These are phyloP conservation scores for Lucilia sericata DNA, from an alignment of 1,140 invertebrate species.

Conservation along the genomic window DNA sequence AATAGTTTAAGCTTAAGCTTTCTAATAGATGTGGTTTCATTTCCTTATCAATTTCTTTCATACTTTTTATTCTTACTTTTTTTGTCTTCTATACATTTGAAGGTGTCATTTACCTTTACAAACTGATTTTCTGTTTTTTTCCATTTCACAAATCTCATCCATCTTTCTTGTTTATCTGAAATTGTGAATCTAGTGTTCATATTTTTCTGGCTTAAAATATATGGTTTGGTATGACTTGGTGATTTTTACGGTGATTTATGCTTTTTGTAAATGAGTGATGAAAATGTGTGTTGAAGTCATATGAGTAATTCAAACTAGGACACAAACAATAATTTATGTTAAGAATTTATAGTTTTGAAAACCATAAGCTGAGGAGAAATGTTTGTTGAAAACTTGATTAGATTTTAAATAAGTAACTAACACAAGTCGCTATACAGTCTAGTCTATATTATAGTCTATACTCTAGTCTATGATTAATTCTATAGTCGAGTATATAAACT, in stretches of 20 bases:
- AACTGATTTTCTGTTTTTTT: constrained; percentile 19
- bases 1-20: neutral
- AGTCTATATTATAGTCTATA: too few relatives aligned
- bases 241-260: constrained; percentile 28
- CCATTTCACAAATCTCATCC: constrained; percentile 54
- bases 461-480: too few relatives aligned
- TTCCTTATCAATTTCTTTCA: neutral
- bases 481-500: too few relatives aligned
- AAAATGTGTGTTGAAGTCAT: neutral
- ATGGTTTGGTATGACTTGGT: neutral
- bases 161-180: constrained; percentile 60
- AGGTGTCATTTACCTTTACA: constrained; percentile 49
- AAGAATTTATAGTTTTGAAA: too few relatives aligned
- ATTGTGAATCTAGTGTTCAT: constrained; percentile 56
- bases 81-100: neutral
- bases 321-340: too few relatives aligned
- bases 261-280: constrained; percentile 19
- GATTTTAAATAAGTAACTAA: too few relatives aligned
- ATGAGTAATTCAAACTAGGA: neutral
- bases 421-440: too few relatives aligned
- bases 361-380: too few relatives aligned
- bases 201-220: neutral
- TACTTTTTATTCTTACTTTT: neutral
- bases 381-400: too few relatives aligned
- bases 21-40: neutral